Evolutionary conservation across 2,797 vertebrate species (phyloP), one percentile per base, ranked within the genome.

Genomic region (Muraenolepis orangiensis): DNA sequence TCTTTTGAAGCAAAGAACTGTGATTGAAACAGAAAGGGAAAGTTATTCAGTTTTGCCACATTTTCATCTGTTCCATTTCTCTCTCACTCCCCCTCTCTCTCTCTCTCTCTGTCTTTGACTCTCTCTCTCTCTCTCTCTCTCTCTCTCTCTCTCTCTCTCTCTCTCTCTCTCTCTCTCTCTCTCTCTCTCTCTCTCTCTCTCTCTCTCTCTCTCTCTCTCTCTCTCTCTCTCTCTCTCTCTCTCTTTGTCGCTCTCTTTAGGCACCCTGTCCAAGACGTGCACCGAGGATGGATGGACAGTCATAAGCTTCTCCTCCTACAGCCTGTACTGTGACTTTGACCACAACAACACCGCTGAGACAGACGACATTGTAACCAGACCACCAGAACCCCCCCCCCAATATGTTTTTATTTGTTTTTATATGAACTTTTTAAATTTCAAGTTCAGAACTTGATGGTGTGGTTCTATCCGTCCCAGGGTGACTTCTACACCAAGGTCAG

Each of bases 211-310:
- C 18, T 51, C 46, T n/a, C 46, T n/a, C 46, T n/a, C 46, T 51
- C 18, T n/a, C 18, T 51, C 46, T 51, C 46, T 57, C 46, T 57
- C 46, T 78, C 73, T 84, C 75, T 78, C 51, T 23, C 46, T 23
- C 71, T 34, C 61, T 29, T 4, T 13, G 13, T 77, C 51, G 78
- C 46, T 57, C 69, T 84, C 69, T 74, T 79, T 80, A 99, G 97
- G 95, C 66, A 98, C 98, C 0, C 91, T 98, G 86, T 96, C 94
- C 73, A 96, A 95, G 86, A 94, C 87, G 76, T 99, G 98, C 77
- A 95, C 94, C 0, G 87, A 78, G 0, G 80, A 93, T 0, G 96
- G 96, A 73, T 99, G 97, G 97, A 90, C 91, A 0, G 72, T 88
- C 0, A 87, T 95, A 81, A 93, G 93, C 79, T 87, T 94, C 0